A percentile compares a stretch with the other conserved stretches of the same genome.
Evolutionary conservation across 2,113 vertebrate genomes (phyloP).

Genomic region (Oreochromis spilurus): DNA sequence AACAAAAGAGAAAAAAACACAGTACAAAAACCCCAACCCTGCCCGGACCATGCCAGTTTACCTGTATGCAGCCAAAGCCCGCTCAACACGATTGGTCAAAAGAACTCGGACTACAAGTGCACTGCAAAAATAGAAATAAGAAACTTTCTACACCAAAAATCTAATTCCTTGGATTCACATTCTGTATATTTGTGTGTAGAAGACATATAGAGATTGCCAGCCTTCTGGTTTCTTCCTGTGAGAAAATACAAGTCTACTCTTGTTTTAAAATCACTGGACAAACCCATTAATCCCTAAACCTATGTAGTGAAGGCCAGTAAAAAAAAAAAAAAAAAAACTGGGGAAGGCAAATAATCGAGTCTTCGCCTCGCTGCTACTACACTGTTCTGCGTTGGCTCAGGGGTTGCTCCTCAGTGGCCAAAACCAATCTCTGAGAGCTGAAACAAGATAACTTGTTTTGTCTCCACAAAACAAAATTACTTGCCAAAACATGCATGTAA

Average conservation of each 20-base stretch:
- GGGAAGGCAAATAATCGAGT: not conserved
- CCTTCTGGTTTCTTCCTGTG: not conserved
- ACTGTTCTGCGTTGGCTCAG: not conserved
- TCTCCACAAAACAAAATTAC: not conserved
- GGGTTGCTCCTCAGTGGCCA: conserved; percentile 4
- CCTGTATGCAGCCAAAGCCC: not conserved
- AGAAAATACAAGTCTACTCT: not conserved
- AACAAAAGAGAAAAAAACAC: not conserved
- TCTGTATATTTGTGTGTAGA: not conserved
- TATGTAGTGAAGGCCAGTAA: not conserved
- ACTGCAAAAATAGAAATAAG: not conserved
- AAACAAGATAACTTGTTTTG: conserved; percentile 30
- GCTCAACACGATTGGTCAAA: not conserved
- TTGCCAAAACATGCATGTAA: conserved; percentile 8
- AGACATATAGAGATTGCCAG: not conserved
- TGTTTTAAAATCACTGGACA: not conserved
- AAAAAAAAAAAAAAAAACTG: not conserved
- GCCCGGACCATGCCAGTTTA: not conserved
- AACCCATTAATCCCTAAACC: not conserved
- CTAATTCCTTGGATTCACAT: not conserved
- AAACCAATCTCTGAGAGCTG: conserved; percentile 19
- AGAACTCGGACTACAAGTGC: not conserved
- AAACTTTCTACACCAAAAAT: not conserved
- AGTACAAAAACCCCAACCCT: not conserved
- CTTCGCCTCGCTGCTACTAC: not conserved